Evolutionary conservation across 1,140 invertebrate species (phyloP).

Genomic region (Hylaeus volcanicus): DNA sequence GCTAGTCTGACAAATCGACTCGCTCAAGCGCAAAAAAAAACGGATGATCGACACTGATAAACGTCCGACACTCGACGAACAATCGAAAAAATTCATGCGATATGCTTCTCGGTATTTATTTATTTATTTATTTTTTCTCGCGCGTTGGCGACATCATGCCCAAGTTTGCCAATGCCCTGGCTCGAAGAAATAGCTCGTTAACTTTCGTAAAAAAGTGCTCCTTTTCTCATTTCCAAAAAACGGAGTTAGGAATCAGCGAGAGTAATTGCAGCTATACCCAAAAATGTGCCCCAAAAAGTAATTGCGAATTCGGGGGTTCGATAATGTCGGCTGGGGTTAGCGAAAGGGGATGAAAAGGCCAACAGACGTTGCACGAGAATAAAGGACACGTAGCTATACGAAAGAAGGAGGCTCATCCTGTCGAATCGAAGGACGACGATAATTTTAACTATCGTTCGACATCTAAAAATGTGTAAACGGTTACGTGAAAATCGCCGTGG

Average conservation of each 20-base stretch:
- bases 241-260: conserved; percentile 73
- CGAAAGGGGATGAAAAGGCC: conserved; percentile 17
- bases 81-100: conserved; percentile 4
- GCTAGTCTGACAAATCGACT: conserved; percentile 1
- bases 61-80: conserved; percentile 23
- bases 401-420: too few species aligned
- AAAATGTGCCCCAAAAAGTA: conserved; percentile 54
- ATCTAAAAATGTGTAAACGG: not conserved
- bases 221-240: conserved; percentile 72
- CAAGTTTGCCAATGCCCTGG: conserved; percentile 91
- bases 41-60: not conserved
- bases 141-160: conserved; percentile 81
- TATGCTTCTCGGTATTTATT: conserved; percentile 40
- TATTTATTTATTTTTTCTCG: conserved; percentile 36
- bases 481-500: not conserved
- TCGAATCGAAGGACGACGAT: not conserved
- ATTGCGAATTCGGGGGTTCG: not conserved
- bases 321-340: conserved; percentile 13
- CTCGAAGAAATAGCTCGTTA: conserved; percentile 81
- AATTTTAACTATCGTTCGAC: not conserved
- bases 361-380: conserved; percentile 1
- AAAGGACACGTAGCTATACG: not conserved
- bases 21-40: conserved; percentile 13
- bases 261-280: conserved; percentile 79
- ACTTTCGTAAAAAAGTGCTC: conserved; percentile 77